Conservation (phyloP, 2,888 invertebrate species). For the Zelleria hepariella region DNA sequence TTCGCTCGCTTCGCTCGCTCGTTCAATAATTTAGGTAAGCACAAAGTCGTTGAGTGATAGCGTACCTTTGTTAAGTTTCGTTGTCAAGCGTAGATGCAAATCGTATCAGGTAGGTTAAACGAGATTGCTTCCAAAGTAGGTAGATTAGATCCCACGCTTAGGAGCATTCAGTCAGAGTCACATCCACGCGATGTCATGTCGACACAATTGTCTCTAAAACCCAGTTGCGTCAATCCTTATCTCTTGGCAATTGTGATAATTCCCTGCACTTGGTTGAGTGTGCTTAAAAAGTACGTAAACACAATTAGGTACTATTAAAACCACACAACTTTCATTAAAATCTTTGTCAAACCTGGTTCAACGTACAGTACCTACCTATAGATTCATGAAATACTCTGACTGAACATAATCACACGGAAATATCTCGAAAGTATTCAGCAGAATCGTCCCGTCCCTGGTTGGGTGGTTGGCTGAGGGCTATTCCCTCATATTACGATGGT, state of each 20-base stretch:
- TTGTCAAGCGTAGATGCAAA: background rate
- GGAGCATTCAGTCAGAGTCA: background rate
- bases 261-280: constrained; percentile 12
- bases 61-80: background rate
- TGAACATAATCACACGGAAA: too few relatives aligned
- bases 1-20: too few relatives aligned
- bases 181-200: background rate
- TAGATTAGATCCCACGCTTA: background rate
- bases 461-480: constrained; percentile 8
- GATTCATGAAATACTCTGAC: too few relatives aligned
- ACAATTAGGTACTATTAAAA: too few relatives aligned
- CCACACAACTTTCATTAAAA: too few relatives aligned
- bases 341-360: background rate
- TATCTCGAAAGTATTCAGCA: too few relatives aligned
- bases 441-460: too few relatives aligned
- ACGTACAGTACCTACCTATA: too few relatives aligned
- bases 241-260: constrained; percentile 22
- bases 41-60: too few relatives aligned
- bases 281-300: background rate
- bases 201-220: background rate
- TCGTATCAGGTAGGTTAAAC: background rate
- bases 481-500: background rate
- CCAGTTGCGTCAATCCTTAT: constrained; percentile 35
- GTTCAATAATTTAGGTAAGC: too few relatives aligned
- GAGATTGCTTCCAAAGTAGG: background rate